phyloP scores from a whole-genome alignment of 2,888 invertebrate species.

The Campaea margaritaria region DNA sequence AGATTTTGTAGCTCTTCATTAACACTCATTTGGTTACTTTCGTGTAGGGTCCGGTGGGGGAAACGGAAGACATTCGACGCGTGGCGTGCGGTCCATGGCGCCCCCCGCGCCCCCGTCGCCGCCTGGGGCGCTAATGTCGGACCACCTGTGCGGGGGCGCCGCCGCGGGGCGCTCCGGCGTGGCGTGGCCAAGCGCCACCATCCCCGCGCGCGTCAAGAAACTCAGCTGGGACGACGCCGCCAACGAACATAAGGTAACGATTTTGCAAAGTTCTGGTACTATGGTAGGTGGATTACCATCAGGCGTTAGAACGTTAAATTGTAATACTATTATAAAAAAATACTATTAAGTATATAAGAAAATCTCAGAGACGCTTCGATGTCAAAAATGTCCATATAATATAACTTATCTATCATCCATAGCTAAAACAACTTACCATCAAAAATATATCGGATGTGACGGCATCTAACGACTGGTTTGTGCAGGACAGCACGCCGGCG shows the following conservation, averaged over 20 bases:
- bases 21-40: no score
- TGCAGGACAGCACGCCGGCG: constrained; percentile 67
- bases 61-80: constrained; percentile 51
- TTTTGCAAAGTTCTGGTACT: no score
- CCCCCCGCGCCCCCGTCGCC: constrained; percentile 66
- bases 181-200: constrained; percentile 88
- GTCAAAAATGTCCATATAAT: no score
- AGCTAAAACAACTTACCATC: no score
- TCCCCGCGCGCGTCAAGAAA: constrained; percentile 90
- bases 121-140: constrained; percentile 65
- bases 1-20: no score
- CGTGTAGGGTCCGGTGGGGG: constrained; percentile 28
- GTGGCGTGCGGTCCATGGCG: constrained; percentile 36
- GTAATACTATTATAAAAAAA: no score
- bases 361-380: no score
- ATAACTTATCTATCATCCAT: no score
- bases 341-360: no score
- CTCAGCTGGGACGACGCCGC: constrained; percentile 84
- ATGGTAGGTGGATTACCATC: no score
- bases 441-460: no score
- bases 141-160: constrained; percentile 63
- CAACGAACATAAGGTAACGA: constrained; percentile 34
- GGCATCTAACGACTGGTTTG: constrained; percentile 28
- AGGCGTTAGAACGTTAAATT: no score
- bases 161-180: constrained; percentile 70